Conservation (phyloP, 2,113 vertebrate genomes). For the Caloenas nicobarica region DNA sequence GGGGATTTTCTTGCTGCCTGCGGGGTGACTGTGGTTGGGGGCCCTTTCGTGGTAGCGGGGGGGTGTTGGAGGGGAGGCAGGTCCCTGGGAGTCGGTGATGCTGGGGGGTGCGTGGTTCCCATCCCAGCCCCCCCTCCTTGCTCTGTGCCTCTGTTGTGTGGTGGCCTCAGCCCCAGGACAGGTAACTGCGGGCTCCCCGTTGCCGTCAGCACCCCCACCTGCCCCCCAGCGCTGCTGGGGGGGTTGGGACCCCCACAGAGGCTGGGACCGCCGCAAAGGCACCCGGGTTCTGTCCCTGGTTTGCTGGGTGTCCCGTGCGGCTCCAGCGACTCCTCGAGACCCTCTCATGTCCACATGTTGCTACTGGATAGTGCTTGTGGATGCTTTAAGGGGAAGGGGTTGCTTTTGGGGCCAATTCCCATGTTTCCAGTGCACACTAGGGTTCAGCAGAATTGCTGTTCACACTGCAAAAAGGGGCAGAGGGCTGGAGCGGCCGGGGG, state of each 20-base stretch:
- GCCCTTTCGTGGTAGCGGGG: too few species aligned
- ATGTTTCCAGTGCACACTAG: fast-evolving
- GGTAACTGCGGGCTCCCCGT: neutral
- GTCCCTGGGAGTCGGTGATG: fast-evolving
- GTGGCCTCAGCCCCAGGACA: neutral
- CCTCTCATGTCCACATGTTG: too few species aligned
- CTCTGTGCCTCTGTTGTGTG: neutral
- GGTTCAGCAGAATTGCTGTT: neutral
- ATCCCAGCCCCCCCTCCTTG: neutral
- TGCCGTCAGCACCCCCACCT: neutral
- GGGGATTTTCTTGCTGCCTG: neutral
- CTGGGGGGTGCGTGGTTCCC: fast-evolving
- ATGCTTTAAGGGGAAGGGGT: neutral
- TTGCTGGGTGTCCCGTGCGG: neutral
- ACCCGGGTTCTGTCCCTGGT: too few species aligned
- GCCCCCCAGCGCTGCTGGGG: neutral
- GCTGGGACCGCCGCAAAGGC: neutral
- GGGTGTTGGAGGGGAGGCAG: neutral
- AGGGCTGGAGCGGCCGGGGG: neutral
- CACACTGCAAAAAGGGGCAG: neutral
- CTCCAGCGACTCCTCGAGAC: neutral
- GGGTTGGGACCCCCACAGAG: too few species aligned
- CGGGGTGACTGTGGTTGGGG: neutral
- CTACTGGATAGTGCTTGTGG: too few species aligned
- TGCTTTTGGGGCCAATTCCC: neutral